These are phyloP conservation scores for Tuberolachnus salignus DNA, from an alignment of 2,888 invertebrate genomes.

Conservation along the genomic window DNA sequence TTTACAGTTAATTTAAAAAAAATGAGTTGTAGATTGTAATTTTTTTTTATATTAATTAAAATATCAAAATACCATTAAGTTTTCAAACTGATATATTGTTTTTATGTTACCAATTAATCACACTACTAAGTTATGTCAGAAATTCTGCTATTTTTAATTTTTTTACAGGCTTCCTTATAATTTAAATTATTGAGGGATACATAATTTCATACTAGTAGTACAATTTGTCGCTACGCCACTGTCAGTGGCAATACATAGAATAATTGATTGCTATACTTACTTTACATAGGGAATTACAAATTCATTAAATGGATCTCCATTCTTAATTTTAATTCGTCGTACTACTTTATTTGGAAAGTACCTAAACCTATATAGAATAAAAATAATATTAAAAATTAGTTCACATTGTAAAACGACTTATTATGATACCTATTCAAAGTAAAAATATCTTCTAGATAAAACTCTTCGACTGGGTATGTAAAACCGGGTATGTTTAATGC, in stretches of 20 bases:
- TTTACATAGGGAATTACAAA: constrained; percentile 46
- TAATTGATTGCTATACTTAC: constrained; percentile 57
- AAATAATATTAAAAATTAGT: background rate
- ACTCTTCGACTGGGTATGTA: constrained; percentile 82
- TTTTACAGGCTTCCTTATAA: too few species aligned
- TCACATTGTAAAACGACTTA: background rate
- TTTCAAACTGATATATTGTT: too few species aligned
- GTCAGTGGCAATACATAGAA: background rate
- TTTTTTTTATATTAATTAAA: too few species aligned
- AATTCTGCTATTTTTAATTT: too few species aligned
- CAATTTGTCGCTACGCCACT: too few species aligned
- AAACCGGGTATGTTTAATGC: constrained; percentile 83
- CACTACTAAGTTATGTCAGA: too few species aligned
- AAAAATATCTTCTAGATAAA: constrained; percentile 78
- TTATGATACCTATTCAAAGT: constrained; percentile 20
- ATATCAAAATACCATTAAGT: too few species aligned
- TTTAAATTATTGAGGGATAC: too few species aligned
- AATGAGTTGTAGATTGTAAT: too few species aligned
- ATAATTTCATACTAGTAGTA: too few species aligned
- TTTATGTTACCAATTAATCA: too few species aligned
- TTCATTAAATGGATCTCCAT: constrained; percentile 45
- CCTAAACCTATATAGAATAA: constrained; percentile 31
- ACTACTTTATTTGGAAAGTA: constrained; percentile 44
- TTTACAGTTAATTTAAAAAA: too few species aligned
- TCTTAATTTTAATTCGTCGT: constrained; percentile 33